Percentiles rank a stretch among this genome's conserved stretches.
Conservation (phyloP, 2,113 vertebrate species). For the Tretioscincus oriximinensis region DNA sequence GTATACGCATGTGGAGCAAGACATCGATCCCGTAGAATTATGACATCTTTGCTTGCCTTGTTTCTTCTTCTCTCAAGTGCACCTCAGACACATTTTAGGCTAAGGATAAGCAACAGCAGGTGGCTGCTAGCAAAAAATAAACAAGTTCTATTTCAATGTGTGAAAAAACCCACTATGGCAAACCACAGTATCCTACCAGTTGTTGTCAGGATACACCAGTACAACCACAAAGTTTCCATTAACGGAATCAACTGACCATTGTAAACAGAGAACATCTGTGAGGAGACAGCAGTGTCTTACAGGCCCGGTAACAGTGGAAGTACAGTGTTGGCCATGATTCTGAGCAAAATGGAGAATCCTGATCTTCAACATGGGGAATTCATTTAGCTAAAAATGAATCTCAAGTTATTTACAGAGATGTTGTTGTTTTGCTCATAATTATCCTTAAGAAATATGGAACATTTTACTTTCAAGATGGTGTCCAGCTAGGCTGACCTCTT, state of each 20-base stretch:
- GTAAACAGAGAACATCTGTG: not conserved
- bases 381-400: not conserved
- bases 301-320: not conserved
- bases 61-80: not conserved
- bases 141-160: not conserved
- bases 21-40: not conserved
- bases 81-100: not conserved
- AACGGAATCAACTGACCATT: slow-evolving; percentile 4
- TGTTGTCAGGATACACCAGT: slow-evolving; percentile 15
- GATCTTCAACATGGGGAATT: not conserved
- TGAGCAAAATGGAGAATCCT: not conserved
- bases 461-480: not conserved
- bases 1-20: not conserved
- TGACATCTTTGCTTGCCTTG: not conserved
- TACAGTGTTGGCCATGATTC: not conserved
- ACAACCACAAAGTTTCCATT: not conserved
- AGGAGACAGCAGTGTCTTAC: not conserved
- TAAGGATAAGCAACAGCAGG: not conserved
- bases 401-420: not conserved
- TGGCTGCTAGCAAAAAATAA: slow-evolving; percentile 4
- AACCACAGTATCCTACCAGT: slow-evolving; percentile 11
- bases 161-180: slow-evolving; percentile 10
- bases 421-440: not conserved
- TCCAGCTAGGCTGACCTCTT: no score
- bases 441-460: not conserved